phyloP scores from a whole-genome alignment of 2,113 vertebrate genomes.

The Brachyhypopomus occidentalis region DNA sequence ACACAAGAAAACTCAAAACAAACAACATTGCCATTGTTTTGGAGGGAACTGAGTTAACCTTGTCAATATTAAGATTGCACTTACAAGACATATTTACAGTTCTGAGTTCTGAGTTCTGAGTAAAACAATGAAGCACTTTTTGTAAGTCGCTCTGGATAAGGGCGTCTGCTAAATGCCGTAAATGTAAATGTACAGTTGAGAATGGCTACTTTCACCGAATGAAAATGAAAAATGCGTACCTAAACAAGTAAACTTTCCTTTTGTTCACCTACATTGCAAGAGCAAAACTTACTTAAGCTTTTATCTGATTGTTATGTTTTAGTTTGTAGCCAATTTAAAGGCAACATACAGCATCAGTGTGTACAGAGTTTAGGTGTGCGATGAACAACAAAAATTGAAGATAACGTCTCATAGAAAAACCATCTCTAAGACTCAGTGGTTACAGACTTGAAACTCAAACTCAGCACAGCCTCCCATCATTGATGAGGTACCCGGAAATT shows the following conservation, averaged over 20 bases:
- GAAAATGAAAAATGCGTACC: constrained; percentile 6
- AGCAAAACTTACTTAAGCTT: constrained; percentile 1
- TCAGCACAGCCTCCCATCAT: not conserved
- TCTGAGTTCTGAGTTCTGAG: too few relatives aligned
- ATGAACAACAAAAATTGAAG: not conserved
- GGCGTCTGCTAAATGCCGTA: too few relatives aligned
- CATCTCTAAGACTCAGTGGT: not conserved
- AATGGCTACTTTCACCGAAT: not conserved
- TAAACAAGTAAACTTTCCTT: constrained; percentile 1
- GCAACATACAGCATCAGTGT: not conserved
- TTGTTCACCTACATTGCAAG: not conserved
- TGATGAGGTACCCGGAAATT: not conserved
- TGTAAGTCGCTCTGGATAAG: too few relatives aligned
- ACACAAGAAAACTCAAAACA: constrained; percentile 3
- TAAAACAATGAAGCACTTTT: too few relatives aligned
- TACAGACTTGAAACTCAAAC: not conserved
- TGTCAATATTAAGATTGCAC: constrained; percentile 24
- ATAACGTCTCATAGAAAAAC: not conserved
- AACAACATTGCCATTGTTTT: constrained; percentile 51
- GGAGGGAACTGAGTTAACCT: not conserved
- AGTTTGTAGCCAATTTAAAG: not conserved
- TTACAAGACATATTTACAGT: constrained; percentile 36
- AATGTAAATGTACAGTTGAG: too few relatives aligned
- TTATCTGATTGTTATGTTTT: not conserved
- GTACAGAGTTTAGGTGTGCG: not conserved